A percentile compares a stretch with the other conserved stretches of the same genome.
Evolutionary conservation across 1,140 invertebrate species (phyloP).

Genomic region (Penaeus indicus): DNA sequence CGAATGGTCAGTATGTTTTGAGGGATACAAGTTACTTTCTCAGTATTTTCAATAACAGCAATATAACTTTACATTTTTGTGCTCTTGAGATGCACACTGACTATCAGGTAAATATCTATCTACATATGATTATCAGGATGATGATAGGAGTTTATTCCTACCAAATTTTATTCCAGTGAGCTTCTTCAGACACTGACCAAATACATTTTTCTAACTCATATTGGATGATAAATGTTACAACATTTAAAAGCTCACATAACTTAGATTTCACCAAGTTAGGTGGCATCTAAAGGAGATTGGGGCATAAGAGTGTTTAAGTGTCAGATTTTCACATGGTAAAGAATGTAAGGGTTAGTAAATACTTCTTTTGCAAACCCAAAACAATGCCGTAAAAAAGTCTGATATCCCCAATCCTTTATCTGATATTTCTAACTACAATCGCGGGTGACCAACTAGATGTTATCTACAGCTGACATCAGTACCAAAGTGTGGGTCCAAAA

Average conservation of each 20-base stretch:
- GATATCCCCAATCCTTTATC: constrained; percentile 47
- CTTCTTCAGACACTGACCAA: constrained; percentile 39
- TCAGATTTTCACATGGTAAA: too few relatives aligned
- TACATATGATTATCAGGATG: not conserved
- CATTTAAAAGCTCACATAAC: constrained; percentile 6
- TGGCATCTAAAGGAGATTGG: constrained; percentile 51
- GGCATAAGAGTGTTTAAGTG: constrained; percentile 27
- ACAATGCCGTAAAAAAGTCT: not conserved
- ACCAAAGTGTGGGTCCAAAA: constrained; percentile 28
- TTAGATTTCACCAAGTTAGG: constrained; percentile 25
- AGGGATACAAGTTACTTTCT: constrained; percentile 6
- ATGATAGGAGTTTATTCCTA: not conserved
- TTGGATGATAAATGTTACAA: constrained; percentile 29
- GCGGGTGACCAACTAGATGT: constrained; percentile 57
- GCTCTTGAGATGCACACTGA: constrained; percentile 30
- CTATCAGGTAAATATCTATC: constrained; percentile 33
- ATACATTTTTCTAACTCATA: constrained; percentile 33
- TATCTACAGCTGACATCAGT: not conserved
- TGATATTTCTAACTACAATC: constrained; percentile 32
- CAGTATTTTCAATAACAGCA: constrained; percentile 42
- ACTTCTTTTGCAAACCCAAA: not conserved
- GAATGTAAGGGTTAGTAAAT: not conserved
- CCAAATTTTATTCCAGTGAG: constrained; percentile 29
- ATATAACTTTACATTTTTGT: constrained; percentile 43
- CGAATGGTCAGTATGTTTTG: constrained; percentile 33